A percentile compares a stretch with the other conserved stretches of the same genome.
Evolutionary conservation across 2,797 vertebrate genomes (phyloP).

Genomic region (Brachyrhaphis roseni): DNA sequence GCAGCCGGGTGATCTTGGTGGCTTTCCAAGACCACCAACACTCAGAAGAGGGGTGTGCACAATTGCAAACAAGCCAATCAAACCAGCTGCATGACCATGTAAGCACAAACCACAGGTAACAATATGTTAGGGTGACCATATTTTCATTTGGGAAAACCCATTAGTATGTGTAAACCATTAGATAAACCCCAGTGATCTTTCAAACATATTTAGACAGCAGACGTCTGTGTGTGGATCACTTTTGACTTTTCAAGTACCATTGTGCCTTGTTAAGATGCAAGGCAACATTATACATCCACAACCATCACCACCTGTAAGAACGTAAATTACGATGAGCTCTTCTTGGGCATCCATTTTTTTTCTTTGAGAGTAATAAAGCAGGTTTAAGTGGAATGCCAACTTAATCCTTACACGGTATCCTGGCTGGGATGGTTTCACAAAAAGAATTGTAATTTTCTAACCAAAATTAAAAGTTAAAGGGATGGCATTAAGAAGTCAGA

Average conservation of each 20-base stretch:
- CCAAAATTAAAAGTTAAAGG: not conserved
- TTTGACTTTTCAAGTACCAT: not conserved
- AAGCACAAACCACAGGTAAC: slow-evolving; percentile 22
- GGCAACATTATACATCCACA: not conserved
- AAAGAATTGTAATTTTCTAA: not conserved
- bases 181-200: not conserved
- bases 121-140: no score
- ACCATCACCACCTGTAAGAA: not conserved
- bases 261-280: not conserved
- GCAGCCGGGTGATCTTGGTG: slow-evolving; percentile 85
- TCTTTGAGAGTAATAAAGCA: not conserved
- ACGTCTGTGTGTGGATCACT: not conserved
- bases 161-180: not conserved
- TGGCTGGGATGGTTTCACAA: not conserved
- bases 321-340: not conserved
- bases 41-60: slow-evolving; percentile 72
- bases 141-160: no score
- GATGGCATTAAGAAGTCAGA: not conserved
- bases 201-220: not conserved
- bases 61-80: slow-evolving; percentile 59
- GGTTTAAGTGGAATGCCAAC: not conserved
- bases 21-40: slow-evolving; percentile 90
- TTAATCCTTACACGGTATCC: not conserved
- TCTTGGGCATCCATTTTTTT: not conserved
- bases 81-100: slow-evolving; percentile 19